Conservation (phyloP, 1,140 invertebrate genomes). For the Drosophila tsacasi region DNA sequence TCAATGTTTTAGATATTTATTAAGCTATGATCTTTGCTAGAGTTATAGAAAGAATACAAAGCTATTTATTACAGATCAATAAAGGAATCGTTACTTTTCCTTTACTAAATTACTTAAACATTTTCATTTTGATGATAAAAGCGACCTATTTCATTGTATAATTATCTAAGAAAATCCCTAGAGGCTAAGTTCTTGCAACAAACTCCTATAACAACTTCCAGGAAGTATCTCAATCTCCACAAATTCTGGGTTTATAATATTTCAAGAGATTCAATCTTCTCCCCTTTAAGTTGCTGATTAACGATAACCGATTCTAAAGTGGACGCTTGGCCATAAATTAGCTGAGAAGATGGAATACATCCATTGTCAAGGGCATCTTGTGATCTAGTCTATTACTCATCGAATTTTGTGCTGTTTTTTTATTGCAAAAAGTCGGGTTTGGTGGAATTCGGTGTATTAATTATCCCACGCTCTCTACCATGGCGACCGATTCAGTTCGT, state of each 20-base stretch:
- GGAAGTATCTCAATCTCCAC: not conserved
- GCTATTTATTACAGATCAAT: not conserved
- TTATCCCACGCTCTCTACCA: constrained; percentile 51
- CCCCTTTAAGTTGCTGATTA: constrained; percentile 5
- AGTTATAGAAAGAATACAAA: not conserved
- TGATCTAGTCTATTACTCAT: constrained; percentile 37
- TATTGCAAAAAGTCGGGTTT: constrained; percentile 42
- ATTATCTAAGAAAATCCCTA: not conserved
- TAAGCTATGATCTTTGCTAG: not conserved
- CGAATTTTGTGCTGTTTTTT: constrained; percentile 24
- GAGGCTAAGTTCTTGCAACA: not conserved
- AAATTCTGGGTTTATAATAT: not conserved
- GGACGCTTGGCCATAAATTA: constrained; percentile 18
- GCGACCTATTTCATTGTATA: too few relatives aligned
- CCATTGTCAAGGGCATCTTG: constrained; percentile 41
- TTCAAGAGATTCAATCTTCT: constrained; percentile 2
- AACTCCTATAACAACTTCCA: not conserved
- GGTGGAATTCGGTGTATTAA: constrained; percentile 46
- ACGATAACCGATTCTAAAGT: constrained; percentile 3
- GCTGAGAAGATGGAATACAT: constrained; percentile 11
- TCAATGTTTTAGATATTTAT: too few relatives aligned
- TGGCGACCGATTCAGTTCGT: constrained; percentile 24
- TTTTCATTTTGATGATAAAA: too few relatives aligned
- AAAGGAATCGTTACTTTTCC: not conserved
- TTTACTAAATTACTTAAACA: not conserved